Percentiles rank a stretch among this genome's conserved stretches.
phyloP scores from a whole-genome alignment of 2,888 invertebrate species.

The Phyllotreta striolata region DNA sequence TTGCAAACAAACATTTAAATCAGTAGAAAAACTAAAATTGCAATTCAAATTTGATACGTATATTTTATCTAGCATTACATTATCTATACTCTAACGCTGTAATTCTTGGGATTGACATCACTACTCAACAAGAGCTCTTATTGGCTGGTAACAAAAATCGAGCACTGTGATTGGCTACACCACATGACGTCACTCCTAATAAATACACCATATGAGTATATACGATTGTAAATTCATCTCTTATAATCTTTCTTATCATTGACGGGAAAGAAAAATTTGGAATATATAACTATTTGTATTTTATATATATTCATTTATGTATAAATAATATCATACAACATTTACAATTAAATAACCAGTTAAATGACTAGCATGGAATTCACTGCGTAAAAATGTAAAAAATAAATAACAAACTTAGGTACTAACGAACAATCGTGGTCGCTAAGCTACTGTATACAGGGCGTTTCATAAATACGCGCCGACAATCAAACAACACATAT shows the following conservation, averaged over 20 bases:
- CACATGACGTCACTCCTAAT: too few relatives aligned
- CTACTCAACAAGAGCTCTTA: too few relatives aligned
- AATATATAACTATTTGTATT: conserved; percentile 11
- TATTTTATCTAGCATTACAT: too few relatives aligned
- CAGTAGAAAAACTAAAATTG: too few relatives aligned
- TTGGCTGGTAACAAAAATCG: too few relatives aligned
- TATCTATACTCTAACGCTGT: too few relatives aligned
- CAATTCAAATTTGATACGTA: too few relatives aligned
- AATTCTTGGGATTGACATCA: too few relatives aligned
- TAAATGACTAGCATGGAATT: conserved; percentile 60
- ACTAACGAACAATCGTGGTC: conserved; percentile 42
- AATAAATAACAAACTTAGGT: conserved; percentile 55
- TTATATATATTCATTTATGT: conserved; percentile 42
- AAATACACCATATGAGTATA: too few relatives aligned
- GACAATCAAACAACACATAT: conserved; percentile 1
- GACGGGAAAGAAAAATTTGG: conserved; percentile 7
- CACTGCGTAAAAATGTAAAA: conserved; percentile 54
- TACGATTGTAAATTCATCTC: too few relatives aligned
- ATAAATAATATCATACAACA: conserved; percentile 58
- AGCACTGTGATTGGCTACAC: too few relatives aligned
- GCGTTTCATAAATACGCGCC: background rate
- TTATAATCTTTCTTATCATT: conserved; percentile 7
- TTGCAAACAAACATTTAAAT: too few relatives aligned
- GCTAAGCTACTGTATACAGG: conserved; percentile 19
- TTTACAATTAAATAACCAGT: conserved; percentile 56